Base-by-base conservation (phyloP, 1,140 invertebrate genomes). In the Metaphire vulgaris region DNA sequence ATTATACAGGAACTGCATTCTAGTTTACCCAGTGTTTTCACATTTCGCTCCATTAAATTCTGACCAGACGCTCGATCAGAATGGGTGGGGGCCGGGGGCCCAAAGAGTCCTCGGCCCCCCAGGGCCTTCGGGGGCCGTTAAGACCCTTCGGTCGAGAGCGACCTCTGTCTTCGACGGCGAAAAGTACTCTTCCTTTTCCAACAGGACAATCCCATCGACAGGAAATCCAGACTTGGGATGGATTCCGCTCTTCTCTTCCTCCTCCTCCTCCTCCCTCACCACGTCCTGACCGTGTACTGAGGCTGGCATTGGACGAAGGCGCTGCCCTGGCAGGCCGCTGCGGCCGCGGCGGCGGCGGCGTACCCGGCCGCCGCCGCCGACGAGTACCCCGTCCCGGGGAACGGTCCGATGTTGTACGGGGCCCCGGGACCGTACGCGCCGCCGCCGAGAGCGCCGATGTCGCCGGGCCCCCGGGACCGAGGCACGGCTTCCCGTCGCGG, bases 401-500 rank as follows among this genome's bases (percentile, higher is more conserved):
- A 56, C 41, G 41, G 41, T 56, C 41, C 41, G 41, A 56, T 56
- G 41, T 56, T 56, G 41, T 56, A 56, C 6, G 41, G 41, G 41
- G 6, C 21, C n/a, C n/a, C n/a, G 6, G 41, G 41, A 12, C 41
- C 41, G 41, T 56, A 56, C 6, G 41, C 41, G 6, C 41, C 41
- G 41, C 41, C 41, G n/a, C n/a, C n/a, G n/a, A n/a, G n/a, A 6
- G 21, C 6, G 6, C 41, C 41, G 21, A 56, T 56, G 41, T 56
- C 41, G 41, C 41, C 33, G 34, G 33, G 29, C 2, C 26, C 28
- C 33, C 26, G 85, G 78, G 94, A 97, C 0, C 94, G 94, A 0
- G 95, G 95, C 0, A 98, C 94, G 0, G 95, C 94, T 0, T 97
- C 95, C 34, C 95, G 89, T 33, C 94, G 88, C 94, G 89, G 0